Evolutionary conservation across 2,113 vertebrate genomes (phyloP).

Genomic region (Meriones unguiculatus): DNA sequence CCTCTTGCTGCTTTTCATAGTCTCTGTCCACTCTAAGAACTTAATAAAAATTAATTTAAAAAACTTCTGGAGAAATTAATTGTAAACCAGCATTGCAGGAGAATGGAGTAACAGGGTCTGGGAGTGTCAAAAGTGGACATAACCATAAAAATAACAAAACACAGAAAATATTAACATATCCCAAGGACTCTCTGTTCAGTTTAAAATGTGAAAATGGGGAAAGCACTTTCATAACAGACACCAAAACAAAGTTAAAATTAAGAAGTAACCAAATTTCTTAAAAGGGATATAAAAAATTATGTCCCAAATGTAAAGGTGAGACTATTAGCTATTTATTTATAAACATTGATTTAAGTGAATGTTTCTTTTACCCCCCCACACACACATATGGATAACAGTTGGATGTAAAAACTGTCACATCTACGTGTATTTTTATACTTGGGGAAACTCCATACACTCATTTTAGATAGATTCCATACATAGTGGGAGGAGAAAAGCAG

Average conservation of each 20-base stretch:
- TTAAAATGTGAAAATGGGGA: constrained; percentile 31
- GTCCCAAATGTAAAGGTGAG: neutral
- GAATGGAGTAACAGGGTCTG: neutral
- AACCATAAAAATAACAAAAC: constrained; percentile 36
- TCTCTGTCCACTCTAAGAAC: neutral
- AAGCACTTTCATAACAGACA: neutral
- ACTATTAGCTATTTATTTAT: neutral
- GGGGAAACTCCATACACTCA: neutral
- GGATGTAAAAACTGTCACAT: neutral
- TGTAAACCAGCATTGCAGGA: neutral
- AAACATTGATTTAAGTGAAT: neutral
- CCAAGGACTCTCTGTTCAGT: neutral
- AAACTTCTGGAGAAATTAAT: neutral
- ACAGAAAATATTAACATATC: constrained; percentile 8
- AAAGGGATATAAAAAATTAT: neutral
- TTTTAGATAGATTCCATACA: neutral
- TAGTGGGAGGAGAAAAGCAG: neutral
- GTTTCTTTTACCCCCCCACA: neutral
- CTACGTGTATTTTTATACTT: neutral
- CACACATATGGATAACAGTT: neutral
- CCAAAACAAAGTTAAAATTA: neutral
- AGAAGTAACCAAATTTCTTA: neutral
- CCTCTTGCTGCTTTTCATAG: neutral
- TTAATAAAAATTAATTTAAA: neutral
- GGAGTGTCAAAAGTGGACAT: neutral